Base-by-base conservation (phyloP, 2,888 invertebrate species). In the Pomacea canaliculata region DNA sequence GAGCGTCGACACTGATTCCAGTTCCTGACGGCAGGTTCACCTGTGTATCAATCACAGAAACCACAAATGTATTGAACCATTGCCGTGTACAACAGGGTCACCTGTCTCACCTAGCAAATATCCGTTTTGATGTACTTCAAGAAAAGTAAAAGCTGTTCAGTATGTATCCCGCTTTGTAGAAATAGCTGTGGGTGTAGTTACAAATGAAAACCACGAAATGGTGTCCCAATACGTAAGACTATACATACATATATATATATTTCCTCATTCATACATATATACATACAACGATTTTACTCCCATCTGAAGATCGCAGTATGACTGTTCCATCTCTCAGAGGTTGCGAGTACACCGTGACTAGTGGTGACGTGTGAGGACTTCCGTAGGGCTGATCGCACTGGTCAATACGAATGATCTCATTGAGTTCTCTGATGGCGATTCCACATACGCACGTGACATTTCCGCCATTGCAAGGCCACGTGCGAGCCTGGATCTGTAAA, bases 381-480 rank as follows among this genome's bases (percentile, higher is more conserved):
- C 66, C 23, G 48, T 65, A 59, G 10, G 74, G 67, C 56, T 74
- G 71, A 48, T 71, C 66, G 65, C 77, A 78, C n/a, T 74, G 59
- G 70, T 49, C 68, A n/a, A 78, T 51, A 56, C 77, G 75, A 51
- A 81, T 79, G 71, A 79, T 71, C 74, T 81, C 81, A 79, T 77
- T 71, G n/a, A 70, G 74, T 67, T 81, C 78, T 59, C 70, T 71
- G 37, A 81, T 76, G 27, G 71, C 78, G 7, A 81, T 76, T 7
- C 79, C 81, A 68, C 81, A 81, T 18, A 81, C 76, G 49, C 81
- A 81, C 18, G 79, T 74, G 48, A 68, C 78, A 12, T 59, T 51
- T 0, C 76, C 67, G 23, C 70, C 68, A 9, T 51, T 62, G 65
- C 81, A 81, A 8, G 78, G 71, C 70, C 76, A 76, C 18, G 81